Evolutionary conservation across 2,797 vertebrate species (phyloP).

Genomic region (Chelon auratus): DNA sequence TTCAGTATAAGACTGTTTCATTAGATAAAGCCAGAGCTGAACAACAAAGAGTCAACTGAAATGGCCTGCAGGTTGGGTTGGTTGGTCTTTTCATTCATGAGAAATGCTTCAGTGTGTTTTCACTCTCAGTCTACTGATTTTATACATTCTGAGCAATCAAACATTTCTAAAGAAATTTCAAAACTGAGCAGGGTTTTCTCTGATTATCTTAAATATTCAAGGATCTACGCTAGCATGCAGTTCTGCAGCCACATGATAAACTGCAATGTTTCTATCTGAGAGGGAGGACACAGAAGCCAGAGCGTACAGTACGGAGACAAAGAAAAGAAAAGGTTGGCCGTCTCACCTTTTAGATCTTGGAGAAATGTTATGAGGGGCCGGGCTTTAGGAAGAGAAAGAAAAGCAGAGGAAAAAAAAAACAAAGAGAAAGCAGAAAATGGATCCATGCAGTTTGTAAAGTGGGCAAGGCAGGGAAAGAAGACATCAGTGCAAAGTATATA

Average conservation of each 20-base stretch:
- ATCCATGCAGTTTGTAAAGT: conserved; percentile 67
- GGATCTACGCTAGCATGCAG: neutral
- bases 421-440: conserved; percentile 71
- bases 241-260: neutral
- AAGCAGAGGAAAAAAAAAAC: conserved; percentile 74
- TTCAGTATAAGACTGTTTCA: neutral
- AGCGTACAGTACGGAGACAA: conserved; percentile 27
- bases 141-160: neutral
- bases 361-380: conserved; percentile 82
- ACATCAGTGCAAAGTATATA: conserved; percentile 33
- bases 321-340: conserved; percentile 61
- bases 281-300: neutral
- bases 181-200: neutral
- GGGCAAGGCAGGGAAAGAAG: conserved; percentile 20
- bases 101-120: neutral
- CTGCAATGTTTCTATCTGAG: neutral
- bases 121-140: neutral
- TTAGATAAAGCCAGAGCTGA: neutral
- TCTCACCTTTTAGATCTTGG: conserved; percentile 84
- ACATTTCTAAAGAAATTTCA: neutral
- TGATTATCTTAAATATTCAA: neutral
- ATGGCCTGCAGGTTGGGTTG: neutral
- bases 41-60: neutral
- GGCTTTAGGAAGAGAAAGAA: conserved; percentile 81
- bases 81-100: neutral